Evolutionary conservation across 1,140 invertebrate species (phyloP).

Genomic region (Drosophila ercepeae): DNA sequence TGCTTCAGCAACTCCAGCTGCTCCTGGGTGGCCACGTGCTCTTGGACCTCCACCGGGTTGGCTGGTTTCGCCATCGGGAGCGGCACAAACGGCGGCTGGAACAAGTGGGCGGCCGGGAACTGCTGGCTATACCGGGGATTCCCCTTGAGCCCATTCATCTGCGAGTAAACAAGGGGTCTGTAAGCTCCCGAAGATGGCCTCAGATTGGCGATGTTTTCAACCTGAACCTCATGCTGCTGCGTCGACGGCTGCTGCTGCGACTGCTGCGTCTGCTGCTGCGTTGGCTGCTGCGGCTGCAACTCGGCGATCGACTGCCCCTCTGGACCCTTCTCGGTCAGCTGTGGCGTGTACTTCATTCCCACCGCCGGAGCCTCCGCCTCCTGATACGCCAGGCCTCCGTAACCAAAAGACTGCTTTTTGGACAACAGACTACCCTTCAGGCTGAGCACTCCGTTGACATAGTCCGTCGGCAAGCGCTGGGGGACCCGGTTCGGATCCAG

Average conservation of each 20-base stretch:
- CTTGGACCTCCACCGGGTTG: neutral
- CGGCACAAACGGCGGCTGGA: conserved; percentile 17
- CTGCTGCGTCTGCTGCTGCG: neutral
- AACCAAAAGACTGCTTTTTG: conserved; percentile 7
- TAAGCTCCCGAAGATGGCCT: neutral
- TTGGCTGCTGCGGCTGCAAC: conserved; percentile 12
- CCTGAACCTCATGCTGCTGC: conserved; percentile 1
- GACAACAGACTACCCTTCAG: conserved; percentile 51
- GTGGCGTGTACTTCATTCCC: neutral
- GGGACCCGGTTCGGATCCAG: neutral
- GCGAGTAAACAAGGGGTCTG: conserved; percentile 1
- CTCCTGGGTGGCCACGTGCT: conserved; percentile 5
- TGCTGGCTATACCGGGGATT: neutral
- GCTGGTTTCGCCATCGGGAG: neutral
- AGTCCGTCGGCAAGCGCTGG: conserved; percentile 17
- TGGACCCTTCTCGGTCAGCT: neutral
- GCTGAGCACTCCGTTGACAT: conserved; percentile 62
- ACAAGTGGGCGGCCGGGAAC: neutral
- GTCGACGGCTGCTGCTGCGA: neutral
- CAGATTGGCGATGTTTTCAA: neutral
- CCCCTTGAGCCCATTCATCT: neutral
- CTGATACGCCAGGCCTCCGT: neutral
- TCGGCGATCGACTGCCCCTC: neutral
- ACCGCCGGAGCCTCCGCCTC: neutral
- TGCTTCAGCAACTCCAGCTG: conserved; percentile 54